Base-by-base conservation (phyloP, 2,113 vertebrate species). In the Zosterops lateralis region DNA sequence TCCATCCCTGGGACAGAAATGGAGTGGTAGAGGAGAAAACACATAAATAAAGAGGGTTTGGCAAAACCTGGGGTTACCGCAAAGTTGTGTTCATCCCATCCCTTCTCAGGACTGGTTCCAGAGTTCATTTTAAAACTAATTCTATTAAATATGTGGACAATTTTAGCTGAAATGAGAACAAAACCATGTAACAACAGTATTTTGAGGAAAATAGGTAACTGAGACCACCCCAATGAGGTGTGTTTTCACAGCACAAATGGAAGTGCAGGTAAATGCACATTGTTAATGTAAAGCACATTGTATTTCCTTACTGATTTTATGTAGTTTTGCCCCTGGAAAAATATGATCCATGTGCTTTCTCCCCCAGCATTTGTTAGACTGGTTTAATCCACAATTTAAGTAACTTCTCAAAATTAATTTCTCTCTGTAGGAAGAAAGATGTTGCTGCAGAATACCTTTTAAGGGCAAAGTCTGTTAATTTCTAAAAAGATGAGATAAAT, bases 161-260 rank as follows among this genome's bases (percentile, higher is more conserved):
- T 51, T 71, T 44, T 32, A 85, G 16, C 47, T 57, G 17, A 24
- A 45, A 82, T 38, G 57, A 47, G 70, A 75, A 83, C 12, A 36
- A 58, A 84, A n/a, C 50, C 62, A 11, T 9, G 1, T 25, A 61
- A 32, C 11, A 18, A 36, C 24, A 54, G 7, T 3, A 3, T 34
- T 82, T 67, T 14, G 47, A 68, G 28, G 44, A 67, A 76, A 80
- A 72, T 2, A 18, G 2, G 4, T 50, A 6, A 54, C 60, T 54
- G n/a, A 15, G 5, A 18, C 7, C 21, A 60, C 20, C 45, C 12
- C 7, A 28, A 6, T 21, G 31, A 21, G 3, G 1, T 0, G 1
- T 29, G 11, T 26, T 82, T 83, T 38, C 32, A 24, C 32, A 17
- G 53, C 38, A 29, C 16, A 21, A 48, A 17, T 7, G 44, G 78